Percentiles rank a stretch among this genome's conserved stretches.
Conservation (phyloP, 2,888 invertebrate species). For the Pseudanteris insignis region DNA sequence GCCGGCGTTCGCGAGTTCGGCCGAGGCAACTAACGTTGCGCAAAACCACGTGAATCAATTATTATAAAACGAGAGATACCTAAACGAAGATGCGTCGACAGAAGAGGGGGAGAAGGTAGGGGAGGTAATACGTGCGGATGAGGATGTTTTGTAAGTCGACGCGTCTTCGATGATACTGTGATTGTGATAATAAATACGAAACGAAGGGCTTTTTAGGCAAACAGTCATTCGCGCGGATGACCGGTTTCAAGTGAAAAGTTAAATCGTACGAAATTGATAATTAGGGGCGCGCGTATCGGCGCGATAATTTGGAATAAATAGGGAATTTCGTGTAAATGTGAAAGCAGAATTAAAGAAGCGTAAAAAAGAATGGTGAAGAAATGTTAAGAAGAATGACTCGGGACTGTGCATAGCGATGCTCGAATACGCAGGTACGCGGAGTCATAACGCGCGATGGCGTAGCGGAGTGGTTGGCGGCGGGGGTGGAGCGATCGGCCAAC, state of each 20-base stretch:
- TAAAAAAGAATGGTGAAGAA: no score
- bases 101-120: slow-evolving; percentile 3
- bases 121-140: no score
- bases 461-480: slow-evolving; percentile 10
- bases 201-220: slow-evolving; percentile 44
- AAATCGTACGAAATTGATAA: slow-evolving; percentile 8
- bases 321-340: slow-evolving; percentile 56
- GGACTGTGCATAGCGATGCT: slow-evolving; percentile 53
- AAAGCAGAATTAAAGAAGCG: no score
- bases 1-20: no score
- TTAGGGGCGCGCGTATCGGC: no score
- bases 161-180: slow-evolving; percentile 53
- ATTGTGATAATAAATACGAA: slow-evolving; percentile 52
- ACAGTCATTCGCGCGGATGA: slow-evolving; percentile 26
- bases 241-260: slow-evolving; percentile 11
- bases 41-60: slow-evolving; percentile 38
- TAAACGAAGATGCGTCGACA: slow-evolving; percentile 35
- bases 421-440: slow-evolving; percentile 39
- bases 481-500: slow-evolving; percentile 34
- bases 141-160: slow-evolving; percentile 57
- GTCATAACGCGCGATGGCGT: slow-evolving; percentile 12
- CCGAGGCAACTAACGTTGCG: no score
- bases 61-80: slow-evolving; percentile 38
- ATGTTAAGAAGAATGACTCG: slow-evolving; percentile 53
- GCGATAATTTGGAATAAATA: slow-evolving; percentile 34